Percentiles rank a stretch among this genome's conserved stretches.
phyloP scores from a whole-genome alignment of 2,113 vertebrate species.

The Jaculus jaculus region DNA sequence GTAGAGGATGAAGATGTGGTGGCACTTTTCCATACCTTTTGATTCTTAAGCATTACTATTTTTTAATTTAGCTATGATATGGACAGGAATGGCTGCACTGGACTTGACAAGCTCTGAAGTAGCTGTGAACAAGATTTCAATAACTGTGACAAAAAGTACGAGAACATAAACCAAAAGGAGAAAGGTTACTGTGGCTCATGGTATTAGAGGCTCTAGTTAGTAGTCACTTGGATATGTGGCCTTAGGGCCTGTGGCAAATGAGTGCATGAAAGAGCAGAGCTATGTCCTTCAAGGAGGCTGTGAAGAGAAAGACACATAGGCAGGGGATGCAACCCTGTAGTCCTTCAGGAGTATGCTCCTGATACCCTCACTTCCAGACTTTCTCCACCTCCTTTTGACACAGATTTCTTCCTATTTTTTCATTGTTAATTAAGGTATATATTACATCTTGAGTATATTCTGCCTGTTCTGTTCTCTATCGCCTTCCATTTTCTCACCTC shows the following conservation, averaged over 20 bases:
- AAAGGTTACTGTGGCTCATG: not conserved
- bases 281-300: not conserved
- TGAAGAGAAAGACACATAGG: not conserved
- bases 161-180: not conserved
- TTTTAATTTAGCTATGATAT: not conserved
- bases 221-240: not conserved
- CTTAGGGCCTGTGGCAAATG: not conserved
- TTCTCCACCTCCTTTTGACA: too few relatives aligned
- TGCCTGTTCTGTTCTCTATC: too few relatives aligned
- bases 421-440: too few relatives aligned
- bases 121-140: not conserved
- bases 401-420: too few relatives aligned
- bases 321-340: not conserved
- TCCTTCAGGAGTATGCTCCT: not conserved
- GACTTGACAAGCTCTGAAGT: not conserved
- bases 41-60: not conserved
- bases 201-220: not conserved
- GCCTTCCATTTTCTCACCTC: too few relatives aligned
- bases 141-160: not conserved
- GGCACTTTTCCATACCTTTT: not conserved
- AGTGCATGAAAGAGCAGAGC: not conserved
- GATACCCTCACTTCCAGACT: not conserved
- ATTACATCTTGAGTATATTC: too few relatives aligned
- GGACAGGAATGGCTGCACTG: not conserved
- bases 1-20: not conserved